Evolutionary conservation across 2,888 invertebrate species (phyloP), one percentile per base, ranked within the genome.

Genomic region (Elysia crispata): DNA sequence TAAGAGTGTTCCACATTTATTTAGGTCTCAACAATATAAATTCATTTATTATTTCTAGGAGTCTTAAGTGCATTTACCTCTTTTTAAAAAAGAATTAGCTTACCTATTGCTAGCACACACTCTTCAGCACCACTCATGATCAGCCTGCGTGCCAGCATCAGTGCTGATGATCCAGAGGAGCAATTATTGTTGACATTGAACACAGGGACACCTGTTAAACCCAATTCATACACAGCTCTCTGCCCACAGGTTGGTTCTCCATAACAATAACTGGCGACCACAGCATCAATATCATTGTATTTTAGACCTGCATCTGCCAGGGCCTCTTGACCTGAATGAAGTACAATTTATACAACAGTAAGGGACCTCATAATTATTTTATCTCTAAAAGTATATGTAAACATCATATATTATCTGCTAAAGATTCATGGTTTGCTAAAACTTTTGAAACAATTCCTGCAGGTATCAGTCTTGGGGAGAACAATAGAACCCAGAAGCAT

Each of bases 211-310:
- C 90, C 90, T 50, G 86, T 88, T 95, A 98, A 95, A 78, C 98
- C 98, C 54, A 98, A 94, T 91, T 97, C 96, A 92, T 99, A 99
- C 5, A 98, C 93, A 0, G 97, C 97, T 84, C 98, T 94, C 93
- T 99, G 99, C 0, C 90, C 90, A 83, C 88, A 86, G 13, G 90
- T 89, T 62, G 90, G 89, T 79, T 90, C 90, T n/a, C 90, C 90
- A 82, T 90, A 90, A 79, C 89, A 90, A 79, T 90, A 90, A 73
- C 90, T 90, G 54, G 88, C 90, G n/a, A 90, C 89, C 23, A 87
- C 90, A 41, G 88, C 86, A 76, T 90, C 79, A 5, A 90, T 81
- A 62, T 85, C 82, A 28, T 83, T 81, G 76, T 89, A 89, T 0
- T 79, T 75, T 18, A 90, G 57, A 23, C 87, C 86, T 1, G 89